Conservation (phyloP, 2,113 vertebrate species). For the Mesocricetus auratus region DNA sequence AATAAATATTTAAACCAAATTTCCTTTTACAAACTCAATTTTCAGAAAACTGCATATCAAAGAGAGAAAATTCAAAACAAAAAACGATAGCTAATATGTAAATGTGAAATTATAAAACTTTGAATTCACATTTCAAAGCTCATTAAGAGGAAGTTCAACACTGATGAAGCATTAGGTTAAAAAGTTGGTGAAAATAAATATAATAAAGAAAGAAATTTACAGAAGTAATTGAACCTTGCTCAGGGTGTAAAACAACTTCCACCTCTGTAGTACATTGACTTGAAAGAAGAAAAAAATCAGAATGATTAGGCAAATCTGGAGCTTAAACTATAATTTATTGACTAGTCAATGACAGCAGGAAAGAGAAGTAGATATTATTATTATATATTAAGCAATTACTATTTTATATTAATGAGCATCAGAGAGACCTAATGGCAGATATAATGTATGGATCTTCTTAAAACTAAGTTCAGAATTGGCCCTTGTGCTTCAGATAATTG, state of each 20-base stretch:
- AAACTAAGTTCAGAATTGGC: neutral
- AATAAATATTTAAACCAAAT: conserved; percentile 13
- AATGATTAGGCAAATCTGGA: neutral
- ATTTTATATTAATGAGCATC: neutral
- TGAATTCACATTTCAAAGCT: neutral
- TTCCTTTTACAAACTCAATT: neutral
- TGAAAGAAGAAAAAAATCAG: neutral
- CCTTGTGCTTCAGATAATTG: neutral
- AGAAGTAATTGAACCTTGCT: neutral
- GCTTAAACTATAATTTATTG: neutral
- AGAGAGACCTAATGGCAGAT: neutral
- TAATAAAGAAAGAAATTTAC: neutral
- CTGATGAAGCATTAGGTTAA: neutral
- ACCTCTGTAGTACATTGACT: neutral
- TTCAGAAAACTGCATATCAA: neutral
- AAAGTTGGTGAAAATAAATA: neutral
- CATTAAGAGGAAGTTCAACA: neutral
- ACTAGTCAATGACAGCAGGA: neutral
- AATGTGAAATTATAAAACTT: neutral
- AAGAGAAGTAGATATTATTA: neutral
- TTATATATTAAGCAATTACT: neutral
- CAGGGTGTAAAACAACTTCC: neutral
- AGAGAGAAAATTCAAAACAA: neutral
- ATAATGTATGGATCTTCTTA: neutral
- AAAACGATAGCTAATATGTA: neutral